Percentiles rank a stretch among this genome's conserved stretches.
phyloP scores from a whole-genome alignment of 2,888 invertebrate species.

The Scrobipalpa atriplicella region DNA sequence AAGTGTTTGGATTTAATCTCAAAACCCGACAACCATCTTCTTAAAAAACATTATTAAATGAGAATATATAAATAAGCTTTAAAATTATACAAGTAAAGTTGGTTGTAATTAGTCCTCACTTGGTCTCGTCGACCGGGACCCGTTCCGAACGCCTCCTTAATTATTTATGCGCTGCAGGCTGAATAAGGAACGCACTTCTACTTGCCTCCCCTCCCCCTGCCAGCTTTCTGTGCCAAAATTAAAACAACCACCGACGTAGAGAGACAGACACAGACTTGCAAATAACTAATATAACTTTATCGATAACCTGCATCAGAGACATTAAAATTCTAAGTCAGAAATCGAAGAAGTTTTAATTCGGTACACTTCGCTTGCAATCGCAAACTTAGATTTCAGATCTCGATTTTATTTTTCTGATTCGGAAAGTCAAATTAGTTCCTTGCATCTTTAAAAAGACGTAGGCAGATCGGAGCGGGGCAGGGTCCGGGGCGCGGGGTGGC shows the following conservation, averaged over 20 bases:
- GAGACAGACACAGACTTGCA: conserved; percentile 2
- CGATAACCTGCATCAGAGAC: conserved; percentile 12
- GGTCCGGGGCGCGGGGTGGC: conserved; percentile 43
- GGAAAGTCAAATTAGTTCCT: conserved; percentile 54
- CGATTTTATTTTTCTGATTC: conserved; percentile 39
- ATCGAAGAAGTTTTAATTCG: conserved; percentile 25
- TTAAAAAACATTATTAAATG: too few relatives aligned
- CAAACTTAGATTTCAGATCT: conserved; percentile 28
- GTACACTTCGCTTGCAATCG: conserved; percentile 21
- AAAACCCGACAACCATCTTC: background rate
- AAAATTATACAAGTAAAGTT: conserved; percentile 38
- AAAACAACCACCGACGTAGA: conserved; percentile 36
- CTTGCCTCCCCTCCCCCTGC: conserved; percentile 37
- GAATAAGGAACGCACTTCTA: conserved; percentile 59
- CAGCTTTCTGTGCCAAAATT: conserved; percentile 60
- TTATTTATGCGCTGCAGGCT: conserved; percentile 74
- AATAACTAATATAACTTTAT: conserved; percentile 15
- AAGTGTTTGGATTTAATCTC: background rate
- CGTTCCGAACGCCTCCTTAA: conserved; percentile 70
- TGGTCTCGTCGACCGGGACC: conserved; percentile 50
- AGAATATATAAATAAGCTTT: too few relatives aligned
- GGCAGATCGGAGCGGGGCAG: conserved; percentile 45
- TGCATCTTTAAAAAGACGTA: conserved; percentile 56
- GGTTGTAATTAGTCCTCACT: conserved; percentile 65
- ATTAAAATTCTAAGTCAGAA: conserved; percentile 19